phyloP scores from a whole-genome alignment of 2,113 vertebrate genomes.

The Sylvicapra grimmia region DNA sequence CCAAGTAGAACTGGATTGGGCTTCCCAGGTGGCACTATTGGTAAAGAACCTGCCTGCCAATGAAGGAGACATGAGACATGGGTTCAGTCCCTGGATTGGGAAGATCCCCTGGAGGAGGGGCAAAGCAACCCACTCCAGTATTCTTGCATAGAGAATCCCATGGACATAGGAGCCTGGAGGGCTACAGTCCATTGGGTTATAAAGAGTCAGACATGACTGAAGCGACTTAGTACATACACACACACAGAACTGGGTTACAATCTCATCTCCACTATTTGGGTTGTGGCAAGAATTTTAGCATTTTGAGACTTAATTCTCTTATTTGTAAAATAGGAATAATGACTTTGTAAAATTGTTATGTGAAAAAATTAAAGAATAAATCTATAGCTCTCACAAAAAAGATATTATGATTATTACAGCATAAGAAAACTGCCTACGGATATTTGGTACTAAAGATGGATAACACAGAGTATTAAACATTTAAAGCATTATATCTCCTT shows the following conservation, averaged over 20 bases:
- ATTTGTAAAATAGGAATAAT: slow-evolving; percentile 3
- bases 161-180: background rate
- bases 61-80: background rate
- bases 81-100: background rate
- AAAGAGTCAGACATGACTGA: background rate
- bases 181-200: background rate
- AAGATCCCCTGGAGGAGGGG: background rate
- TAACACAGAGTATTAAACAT: background rate
- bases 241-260: background rate
- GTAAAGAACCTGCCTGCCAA: background rate
- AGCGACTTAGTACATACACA: background rate
- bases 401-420: background rate
- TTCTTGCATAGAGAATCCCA: background rate
- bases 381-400: background rate
- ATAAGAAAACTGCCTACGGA: background rate
- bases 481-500: background rate
- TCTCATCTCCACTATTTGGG: background rate
- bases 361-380: background rate
- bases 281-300: background rate
- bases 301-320: background rate
- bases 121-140: background rate
- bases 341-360: background rate
- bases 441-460: background rate
- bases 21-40: background rate
- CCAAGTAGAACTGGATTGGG: background rate